Conservation (phyloP, 2,888 invertebrate species). For the Nematopogon swammerdamellus region DNA sequence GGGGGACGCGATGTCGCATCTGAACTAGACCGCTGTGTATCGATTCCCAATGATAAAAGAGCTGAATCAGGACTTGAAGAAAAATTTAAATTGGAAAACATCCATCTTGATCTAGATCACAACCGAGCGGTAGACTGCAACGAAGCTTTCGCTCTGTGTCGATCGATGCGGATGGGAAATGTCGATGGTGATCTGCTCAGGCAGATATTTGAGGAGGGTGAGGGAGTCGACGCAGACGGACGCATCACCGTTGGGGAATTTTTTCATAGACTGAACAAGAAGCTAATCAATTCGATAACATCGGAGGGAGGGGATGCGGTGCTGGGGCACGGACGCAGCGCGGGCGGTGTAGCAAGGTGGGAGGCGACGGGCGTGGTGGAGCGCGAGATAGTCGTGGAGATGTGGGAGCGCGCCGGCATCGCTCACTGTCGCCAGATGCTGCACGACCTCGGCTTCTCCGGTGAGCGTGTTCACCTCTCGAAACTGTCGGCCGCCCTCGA, state of each 20-base stretch:
- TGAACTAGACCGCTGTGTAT: not conserved
- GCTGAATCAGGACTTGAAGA: no score
- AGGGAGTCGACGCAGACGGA: conserved; percentile 19
- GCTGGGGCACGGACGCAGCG: not conserved
- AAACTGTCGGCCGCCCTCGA: conserved; percentile 68
- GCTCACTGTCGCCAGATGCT: conserved; percentile 62
- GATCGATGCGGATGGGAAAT: conserved; percentile 32
- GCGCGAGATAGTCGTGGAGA: conserved; percentile 59
- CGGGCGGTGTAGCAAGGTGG: conserved; percentile 14
- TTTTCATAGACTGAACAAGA: conserved; percentile 34
- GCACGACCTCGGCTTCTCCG: conserved; percentile 64
- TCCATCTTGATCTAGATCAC: conserved; percentile 23
- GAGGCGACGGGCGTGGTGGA: conserved; percentile 19
- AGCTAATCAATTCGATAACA: conserved; percentile 29
- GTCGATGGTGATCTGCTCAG: conserved; percentile 31
- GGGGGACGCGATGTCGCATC: not conserved
- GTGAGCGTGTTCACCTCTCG: conserved; percentile 52
- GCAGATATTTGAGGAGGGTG: conserved; percentile 28
- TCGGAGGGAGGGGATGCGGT: conserved; percentile 7
- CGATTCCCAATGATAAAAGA: not conserved
- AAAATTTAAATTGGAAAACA: no score
- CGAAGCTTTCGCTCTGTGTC: conserved; percentile 35
- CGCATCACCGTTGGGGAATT: conserved; percentile 37
- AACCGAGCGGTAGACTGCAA: conserved; percentile 30
- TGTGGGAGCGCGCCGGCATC: conserved; percentile 72